A percentile compares a stretch with the other conserved stretches of the same genome.
These are phyloP conservation scores for Rhynchonycteris naso DNA, from an alignment of 2,797 vertebrate genomes.

Conservation along the genomic window DNA sequence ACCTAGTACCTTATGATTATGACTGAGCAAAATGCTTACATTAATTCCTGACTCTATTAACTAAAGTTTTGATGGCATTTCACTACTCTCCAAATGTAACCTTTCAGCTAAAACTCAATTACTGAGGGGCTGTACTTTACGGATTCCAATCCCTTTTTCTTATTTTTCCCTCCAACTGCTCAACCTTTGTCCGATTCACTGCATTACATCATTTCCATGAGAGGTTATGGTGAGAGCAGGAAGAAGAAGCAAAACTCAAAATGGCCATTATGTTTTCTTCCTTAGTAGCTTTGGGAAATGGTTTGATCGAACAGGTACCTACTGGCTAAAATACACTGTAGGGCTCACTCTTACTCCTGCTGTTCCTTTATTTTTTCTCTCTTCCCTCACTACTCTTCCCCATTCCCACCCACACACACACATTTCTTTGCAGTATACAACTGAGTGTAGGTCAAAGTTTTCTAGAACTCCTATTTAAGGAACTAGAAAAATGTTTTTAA, in stretches of 20 bases:
- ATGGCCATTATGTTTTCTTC: background rate
- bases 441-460: background rate
- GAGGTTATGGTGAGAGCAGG: background rate
- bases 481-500: background rate
- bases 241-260: background rate
- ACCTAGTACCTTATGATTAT: background rate
- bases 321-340: background rate
- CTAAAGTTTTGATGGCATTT: background rate
- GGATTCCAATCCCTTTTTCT: background rate
- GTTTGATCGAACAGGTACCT: background rate
- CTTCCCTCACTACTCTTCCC: background rate
- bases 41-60: background rate
- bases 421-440: background rate
- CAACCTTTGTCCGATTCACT: background rate
- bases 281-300: background rate
- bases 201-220: background rate
- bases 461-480: background rate
- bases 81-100: background rate
- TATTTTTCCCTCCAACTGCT: background rate
- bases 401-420: background rate
- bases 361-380: background rate
- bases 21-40: background rate
- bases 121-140: background rate
- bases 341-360: background rate
- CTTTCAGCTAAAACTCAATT: background rate